Base-by-base conservation (phyloP, 2,888 invertebrate genomes). In the Hyposoter dolosus region DNA sequence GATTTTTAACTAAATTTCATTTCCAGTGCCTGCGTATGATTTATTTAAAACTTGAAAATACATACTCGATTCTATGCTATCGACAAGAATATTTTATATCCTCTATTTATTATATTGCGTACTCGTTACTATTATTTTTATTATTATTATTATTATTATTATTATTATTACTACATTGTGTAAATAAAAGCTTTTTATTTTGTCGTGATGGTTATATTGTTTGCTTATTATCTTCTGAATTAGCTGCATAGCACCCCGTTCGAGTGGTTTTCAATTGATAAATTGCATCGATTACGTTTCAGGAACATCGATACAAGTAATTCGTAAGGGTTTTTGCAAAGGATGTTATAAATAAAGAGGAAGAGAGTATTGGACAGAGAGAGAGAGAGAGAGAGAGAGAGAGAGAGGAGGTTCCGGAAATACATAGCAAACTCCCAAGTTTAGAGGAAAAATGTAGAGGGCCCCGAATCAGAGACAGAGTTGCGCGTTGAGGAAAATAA, bases 101-200 rank as follows among this genome's bases (percentile, higher is more conserved):
- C 35, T 40, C n/a, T 40, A 66, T 12, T 60, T 50, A 19, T 40
- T 56, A 60, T 45, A 56, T 83, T 79, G 23, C 83, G 60, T 87
- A 86, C 84, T 81, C 83, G 56, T 60, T 63, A 47, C 35, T 85
- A 84, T 83, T 83, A 81, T 76, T 68, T 71, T 50, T 56, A 35
- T 50, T 35, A 68, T 53, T 78, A 77, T 79, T 23, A 79, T 72
- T 77, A 32, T 66, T 63, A 75, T 56, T 75, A 63, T 43, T 63
- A 56, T 63, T 12, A 60, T 43, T 45, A 56, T 40, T 35, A 82
- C 75, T 63, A 83, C 0, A 71, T 69, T 72, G 43, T 91, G 91
- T 91, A 90, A 91, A 90, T 91, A 91, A 91, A 86, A 91, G 83
- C 88, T 89, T 90, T 90, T 90, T 91, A 89, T 91, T 91, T 88